Conservation (phyloP, 1,140 invertebrate species). For the Sarcophaga peregrina region DNA sequence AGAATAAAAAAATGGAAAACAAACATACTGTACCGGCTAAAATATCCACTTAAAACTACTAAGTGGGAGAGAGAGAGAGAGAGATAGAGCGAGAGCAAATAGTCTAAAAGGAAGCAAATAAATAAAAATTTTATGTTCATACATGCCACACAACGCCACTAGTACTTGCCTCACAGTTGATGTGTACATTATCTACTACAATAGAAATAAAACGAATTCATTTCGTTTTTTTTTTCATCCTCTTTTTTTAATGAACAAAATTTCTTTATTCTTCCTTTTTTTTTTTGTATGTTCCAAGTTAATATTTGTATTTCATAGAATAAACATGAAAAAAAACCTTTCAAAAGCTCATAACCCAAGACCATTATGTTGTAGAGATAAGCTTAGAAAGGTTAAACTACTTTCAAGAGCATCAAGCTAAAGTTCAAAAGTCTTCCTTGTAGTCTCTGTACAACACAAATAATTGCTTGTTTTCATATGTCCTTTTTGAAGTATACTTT, state of each 20-base stretch:
- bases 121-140: not conserved
- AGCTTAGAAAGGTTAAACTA: not conserved
- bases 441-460: not conserved
- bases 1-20: not conserved
- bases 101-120: not conserved
- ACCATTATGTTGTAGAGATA: too few relatives aligned
- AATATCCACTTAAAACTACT: conserved; percentile 32
- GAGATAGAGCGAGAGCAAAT: not conserved
- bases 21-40: conserved; percentile 25
- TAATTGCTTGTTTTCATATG: not conserved
- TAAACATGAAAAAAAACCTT: not conserved
- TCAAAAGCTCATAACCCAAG: too few relatives aligned
- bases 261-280: not conserved
- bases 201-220: too few relatives aligned
- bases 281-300: not conserved
- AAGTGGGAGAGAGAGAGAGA: not conserved
- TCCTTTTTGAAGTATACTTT: too few relatives aligned
- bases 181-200: not conserved
- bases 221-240: too few relatives aligned
- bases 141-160: not conserved
- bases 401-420: not conserved
- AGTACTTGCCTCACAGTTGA: not conserved
- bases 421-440: not conserved
- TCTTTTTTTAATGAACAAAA: not conserved
- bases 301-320: not conserved